Base-by-base conservation (phyloP, 2,888 invertebrate species). In the Conistra vaccinii region DNA sequence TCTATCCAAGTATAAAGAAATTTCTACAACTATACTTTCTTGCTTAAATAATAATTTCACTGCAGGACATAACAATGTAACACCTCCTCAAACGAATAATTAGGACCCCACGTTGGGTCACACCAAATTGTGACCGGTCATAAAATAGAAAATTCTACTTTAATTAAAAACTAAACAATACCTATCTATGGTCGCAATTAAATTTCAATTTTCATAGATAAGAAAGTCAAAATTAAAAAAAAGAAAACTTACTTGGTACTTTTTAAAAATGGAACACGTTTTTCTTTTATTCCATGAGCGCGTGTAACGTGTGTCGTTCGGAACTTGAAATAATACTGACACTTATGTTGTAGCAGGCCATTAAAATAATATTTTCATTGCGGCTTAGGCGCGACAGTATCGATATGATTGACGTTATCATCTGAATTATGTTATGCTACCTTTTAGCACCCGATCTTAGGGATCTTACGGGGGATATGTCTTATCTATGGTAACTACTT, bases 331-430 rank as follows among this genome's bases (percentile, higher is more conserved):
- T 73, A 73, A 62, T 61, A 81, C 85, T 81, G 85, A n/a, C 72
- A 70, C 32, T 39, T 66, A 55, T 55, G 35, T 39, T 48, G 67
- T 57, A 60, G 76, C 67, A 39, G 23, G 32, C 58, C 67, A 81
- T 81, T 83, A 73, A 76, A 84, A 81, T 81, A 83, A 76, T 85
- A 85, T 76, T 85, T 80, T 61, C 72, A 73, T 69, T 75, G 69
- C 51, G 62, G 20, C 53, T 58, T 60, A 73, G 67, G 35, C 63
- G 57, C 63, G 60, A 48, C 63, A 35, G 60, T 87, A 87, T 86
- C 87, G 69, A 65, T 68, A 26, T 78, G 86, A 86, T 85, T 85
- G 87, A 86, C 87, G 83, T 83, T 86, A 86, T 86, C 86, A 65
- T 62, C 57, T 83, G 66, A 48, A 32, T 26, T 51, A 39, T n/a